Conservation (phyloP, 1,140 invertebrate species). For the Lerema accius region DNA sequence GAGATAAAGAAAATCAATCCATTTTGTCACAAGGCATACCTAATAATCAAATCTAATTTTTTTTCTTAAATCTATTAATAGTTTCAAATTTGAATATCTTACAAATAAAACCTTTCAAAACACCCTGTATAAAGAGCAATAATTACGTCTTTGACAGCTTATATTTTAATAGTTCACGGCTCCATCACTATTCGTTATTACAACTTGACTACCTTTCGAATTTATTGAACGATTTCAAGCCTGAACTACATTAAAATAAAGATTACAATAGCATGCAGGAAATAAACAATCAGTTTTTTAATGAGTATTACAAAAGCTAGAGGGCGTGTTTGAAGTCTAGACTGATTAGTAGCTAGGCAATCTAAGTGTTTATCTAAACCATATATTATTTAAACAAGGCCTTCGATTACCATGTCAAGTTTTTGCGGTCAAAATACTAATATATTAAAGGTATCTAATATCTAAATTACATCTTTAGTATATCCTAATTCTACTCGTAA, state of each 20-base stretch:
- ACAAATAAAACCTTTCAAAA: neutral
- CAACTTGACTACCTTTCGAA: no score
- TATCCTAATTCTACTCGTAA: neutral
- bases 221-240: neutral
- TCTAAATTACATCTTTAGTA: neutral
- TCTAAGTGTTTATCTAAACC: neutral
- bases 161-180: neutral
- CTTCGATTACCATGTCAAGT: neutral
- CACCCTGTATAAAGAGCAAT: neutral
- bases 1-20: no score
- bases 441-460: neutral
- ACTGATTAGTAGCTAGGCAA: neutral
- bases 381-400: constrained; percentile 1
- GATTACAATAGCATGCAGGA: neutral
- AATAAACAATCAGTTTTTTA: neutral
- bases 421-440: neutral
- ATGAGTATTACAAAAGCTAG: neutral
- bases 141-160: neutral
- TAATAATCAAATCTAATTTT: no score
- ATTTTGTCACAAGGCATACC: no score
- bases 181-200: neutral
- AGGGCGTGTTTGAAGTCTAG: neutral
- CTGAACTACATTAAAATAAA: neutral
- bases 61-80: no score
- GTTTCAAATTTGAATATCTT: neutral